Percentiles rank a stretch among this genome's conserved stretches.
Evolutionary conservation across 2,888 invertebrate species (phyloP).

Genomic region (Dioctria rufipes): DNA sequence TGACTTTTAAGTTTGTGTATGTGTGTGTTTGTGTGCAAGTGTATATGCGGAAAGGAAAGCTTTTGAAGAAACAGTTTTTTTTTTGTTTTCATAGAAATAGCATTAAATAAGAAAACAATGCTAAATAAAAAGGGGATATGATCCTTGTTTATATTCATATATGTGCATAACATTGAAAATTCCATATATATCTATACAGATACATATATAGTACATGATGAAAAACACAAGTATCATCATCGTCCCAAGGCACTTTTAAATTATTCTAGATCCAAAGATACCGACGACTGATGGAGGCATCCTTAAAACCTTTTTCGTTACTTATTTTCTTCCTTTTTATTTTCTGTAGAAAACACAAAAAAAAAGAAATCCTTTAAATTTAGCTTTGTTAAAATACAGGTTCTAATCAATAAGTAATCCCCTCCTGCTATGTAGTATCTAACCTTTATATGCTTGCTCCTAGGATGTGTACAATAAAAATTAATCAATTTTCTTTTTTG

Average conservation of each 20-base stretch:
- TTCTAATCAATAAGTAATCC: conserved; percentile 28
- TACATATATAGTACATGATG: not conserved
- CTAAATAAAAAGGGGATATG: conserved; percentile 43
- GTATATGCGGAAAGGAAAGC: not conserved
- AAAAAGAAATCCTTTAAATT: not conserved
- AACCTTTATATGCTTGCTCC: not conserved
- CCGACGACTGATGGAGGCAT: not conserved
- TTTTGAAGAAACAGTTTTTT: not conserved
- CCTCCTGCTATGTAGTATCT: not conserved
- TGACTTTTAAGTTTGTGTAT: conserved; percentile 21
- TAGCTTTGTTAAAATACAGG: conserved; percentile 25
- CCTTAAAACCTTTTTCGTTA: conserved; percentile 12
- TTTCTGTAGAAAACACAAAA: conserved; percentile 1
- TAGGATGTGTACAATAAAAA: conserved; percentile 12
- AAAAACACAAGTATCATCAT: not conserved
- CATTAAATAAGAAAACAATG: conserved; percentile 38
- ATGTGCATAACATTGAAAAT: conserved; percentile 29
- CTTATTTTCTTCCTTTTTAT: not conserved
- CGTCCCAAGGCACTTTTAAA: conserved; percentile 19
- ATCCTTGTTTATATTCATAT: conserved; percentile 49
- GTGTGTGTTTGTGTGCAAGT: no score
- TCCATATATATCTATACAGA: not conserved
- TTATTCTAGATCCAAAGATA: conserved; percentile 38
- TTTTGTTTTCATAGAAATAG: conserved; percentile 26
- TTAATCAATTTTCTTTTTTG: conserved; percentile 32